Conservation (phyloP, 1,140 invertebrate genomes). For the Drosophila simulans region DNA sequence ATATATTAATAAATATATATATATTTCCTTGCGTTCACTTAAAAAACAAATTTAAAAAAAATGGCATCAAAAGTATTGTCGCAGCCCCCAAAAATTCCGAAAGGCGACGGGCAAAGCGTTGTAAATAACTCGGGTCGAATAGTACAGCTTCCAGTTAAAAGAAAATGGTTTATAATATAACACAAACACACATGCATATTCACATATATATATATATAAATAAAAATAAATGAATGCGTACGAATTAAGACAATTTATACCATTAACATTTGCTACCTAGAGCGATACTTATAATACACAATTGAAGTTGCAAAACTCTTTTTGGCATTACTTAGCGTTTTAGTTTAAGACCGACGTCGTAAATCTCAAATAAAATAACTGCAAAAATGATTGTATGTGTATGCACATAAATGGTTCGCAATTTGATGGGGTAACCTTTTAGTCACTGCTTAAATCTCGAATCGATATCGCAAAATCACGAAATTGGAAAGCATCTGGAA, state of each 20-base stretch:
- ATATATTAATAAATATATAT: neutral
- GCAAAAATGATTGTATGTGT: neutral
- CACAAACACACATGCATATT: neutral
- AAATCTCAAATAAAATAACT: constrained; percentile 34
- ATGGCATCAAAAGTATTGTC: constrained; percentile 12
- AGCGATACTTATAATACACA: constrained; percentile 23
- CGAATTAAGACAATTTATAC: constrained; percentile 16
- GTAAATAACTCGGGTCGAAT: constrained; percentile 20
- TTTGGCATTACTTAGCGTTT: constrained; percentile 10
- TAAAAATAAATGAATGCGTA: constrained; percentile 8
- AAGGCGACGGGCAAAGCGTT: constrained; percentile 2
- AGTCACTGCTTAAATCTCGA: neutral
- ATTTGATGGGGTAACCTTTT: neutral
- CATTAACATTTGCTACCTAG: constrained; percentile 14
- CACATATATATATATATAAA: neutral
- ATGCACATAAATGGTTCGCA: neutral
- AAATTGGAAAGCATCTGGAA: neutral
- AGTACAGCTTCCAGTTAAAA: constrained; percentile 19
- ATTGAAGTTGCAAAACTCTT: constrained; percentile 24
- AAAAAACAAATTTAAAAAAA: neutral
- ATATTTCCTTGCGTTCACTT: constrained; percentile 6
- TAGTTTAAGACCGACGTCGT: constrained; percentile 12
- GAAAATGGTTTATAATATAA: constrained; percentile 1
- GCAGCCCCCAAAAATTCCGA: neutral
- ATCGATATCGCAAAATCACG: neutral